These are phyloP conservation scores for Micrastur ruficollis DNA, from an alignment of 2,797 vertebrate genomes.

Conservation along the genomic window DNA sequence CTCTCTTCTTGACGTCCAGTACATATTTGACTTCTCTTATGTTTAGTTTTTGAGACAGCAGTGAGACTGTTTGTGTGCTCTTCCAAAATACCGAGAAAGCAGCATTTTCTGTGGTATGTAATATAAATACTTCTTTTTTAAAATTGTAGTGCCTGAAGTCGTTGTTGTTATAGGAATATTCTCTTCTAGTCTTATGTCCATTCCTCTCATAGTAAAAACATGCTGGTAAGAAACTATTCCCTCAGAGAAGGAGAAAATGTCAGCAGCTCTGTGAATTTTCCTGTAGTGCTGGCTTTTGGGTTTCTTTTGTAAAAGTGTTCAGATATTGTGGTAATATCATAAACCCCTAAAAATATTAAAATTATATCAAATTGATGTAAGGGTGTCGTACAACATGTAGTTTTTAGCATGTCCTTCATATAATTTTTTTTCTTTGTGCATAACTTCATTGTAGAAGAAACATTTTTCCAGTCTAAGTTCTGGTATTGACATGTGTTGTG, in stretches of 20 bases:
- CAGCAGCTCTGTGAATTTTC: not conserved
- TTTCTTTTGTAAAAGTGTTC: not conserved
- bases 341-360: not conserved
- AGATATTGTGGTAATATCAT: not conserved
- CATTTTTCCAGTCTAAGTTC: not conserved
- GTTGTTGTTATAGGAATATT: not conserved
- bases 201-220: not conserved
- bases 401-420: not conserved
- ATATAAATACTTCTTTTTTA: not conserved
- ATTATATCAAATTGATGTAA: not conserved
- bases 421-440: not conserved
- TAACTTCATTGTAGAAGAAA: not conserved
- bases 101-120: not conserved
- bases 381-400: not conserved
- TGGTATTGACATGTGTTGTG: rapidly evolving
- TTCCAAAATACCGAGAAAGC: not conserved
- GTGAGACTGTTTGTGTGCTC: not conserved
- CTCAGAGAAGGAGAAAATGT: not conserved
- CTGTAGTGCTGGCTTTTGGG: not conserved
- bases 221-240: not conserved
- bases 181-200: not conserved
- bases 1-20: not conserved
- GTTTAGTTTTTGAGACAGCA: not conserved
- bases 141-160: not conserved
- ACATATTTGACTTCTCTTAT: not conserved